Base-by-base conservation (phyloP, 2,888 invertebrate genomes). In the Drosophila seclusa region DNA sequence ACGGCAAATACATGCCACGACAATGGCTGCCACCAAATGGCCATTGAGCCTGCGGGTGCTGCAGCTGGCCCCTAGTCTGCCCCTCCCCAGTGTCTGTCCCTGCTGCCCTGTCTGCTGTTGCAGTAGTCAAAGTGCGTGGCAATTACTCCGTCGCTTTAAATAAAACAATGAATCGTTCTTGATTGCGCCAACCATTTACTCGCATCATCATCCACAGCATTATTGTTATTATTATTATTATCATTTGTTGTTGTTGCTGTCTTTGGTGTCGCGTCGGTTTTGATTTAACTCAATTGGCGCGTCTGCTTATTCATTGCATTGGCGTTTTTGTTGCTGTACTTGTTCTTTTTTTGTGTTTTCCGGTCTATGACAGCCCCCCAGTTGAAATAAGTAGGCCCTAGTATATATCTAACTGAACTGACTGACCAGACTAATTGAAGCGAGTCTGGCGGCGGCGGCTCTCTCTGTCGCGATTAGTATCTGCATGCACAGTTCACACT, bases 401-500 rank as follows among this genome's bases (percentile, higher is more conserved):
- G 8, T 38, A 40, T 42, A 61, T 64, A 65, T 58, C 53, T 59
- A 65, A 62, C 66, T 76, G 62, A 68, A 75, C 76, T 80, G 86
- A 71, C 87, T 74, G 76, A 60, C 78, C 82, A 81, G 89, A 87
- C 87, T 87, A 89, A 87, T 87, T 87, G 87, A 87, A 87, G 77
- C 84, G 88, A 83, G 81, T 84, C 87, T 80, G 74, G 68, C 73
- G 38, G 13, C 45, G 21, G 45, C 45, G 24, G 62, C 55, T 74
- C 62, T 58, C 50, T 31, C 61, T 54, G n/a, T 16, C 27, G 55
- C 78, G 88, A 85, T 85, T 73, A 72, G 73, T 85, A 84, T 84
- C 84, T 83, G 84, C 71, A 91, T 91, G 91, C 91, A 88, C 91
- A 91, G 84, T 91, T 91, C 91, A 87, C 91, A 91, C 91, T 90